Evolutionary conservation across 2,113 vertebrate species (phyloP), one percentile per base, ranked within the genome.

Genomic region (Catharus fuscescens): DNA sequence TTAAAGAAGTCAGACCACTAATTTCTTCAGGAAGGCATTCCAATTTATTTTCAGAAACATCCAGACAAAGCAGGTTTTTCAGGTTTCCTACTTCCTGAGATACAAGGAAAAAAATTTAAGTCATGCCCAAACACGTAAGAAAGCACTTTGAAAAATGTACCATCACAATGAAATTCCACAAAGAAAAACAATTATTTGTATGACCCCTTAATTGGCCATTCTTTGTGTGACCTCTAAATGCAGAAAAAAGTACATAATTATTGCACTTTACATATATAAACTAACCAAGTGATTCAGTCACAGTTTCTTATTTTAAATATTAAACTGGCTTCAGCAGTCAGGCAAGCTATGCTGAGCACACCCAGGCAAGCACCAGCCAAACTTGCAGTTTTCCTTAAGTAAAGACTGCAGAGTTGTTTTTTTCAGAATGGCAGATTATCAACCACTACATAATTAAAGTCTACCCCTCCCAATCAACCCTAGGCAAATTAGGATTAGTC

Each of bases 21-120:
- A 99, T 97, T 96, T 99, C 99, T 93, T 99, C 98, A 50, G 99
- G 99, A 95, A 99, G 99, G 91, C 96, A 98, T 96, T 99, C 99
- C 96, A 99, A 96, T 96, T 99, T 99, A 97, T 99, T 99, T 98
- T 99, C 99, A 15, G 99, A 99, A 78, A 99, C 98, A 97, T 99
- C 99, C 96, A 99, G 97, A 97, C 99, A 99, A 73, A 99, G 96
- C 93, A 99, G 97, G 97, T 97, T 99, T 97, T 98, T 99, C 98
- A 99, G 98, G 85, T 97, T 98, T 96, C 99, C 99, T 92, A 99
- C 98, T 97, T 99, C 99, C 99, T 99, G 73, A 2, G 18, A 86
- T 66, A 83, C 70, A 96, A 95, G 85, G 70, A 57, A 92, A 69
- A 96, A 88, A 92, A 80, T 62, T 44, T 74, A 86, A 95, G 84